Evolutionary conservation across 2,797 vertebrate genomes (phyloP).

Genomic region (Syndactyla subalaris): DNA sequence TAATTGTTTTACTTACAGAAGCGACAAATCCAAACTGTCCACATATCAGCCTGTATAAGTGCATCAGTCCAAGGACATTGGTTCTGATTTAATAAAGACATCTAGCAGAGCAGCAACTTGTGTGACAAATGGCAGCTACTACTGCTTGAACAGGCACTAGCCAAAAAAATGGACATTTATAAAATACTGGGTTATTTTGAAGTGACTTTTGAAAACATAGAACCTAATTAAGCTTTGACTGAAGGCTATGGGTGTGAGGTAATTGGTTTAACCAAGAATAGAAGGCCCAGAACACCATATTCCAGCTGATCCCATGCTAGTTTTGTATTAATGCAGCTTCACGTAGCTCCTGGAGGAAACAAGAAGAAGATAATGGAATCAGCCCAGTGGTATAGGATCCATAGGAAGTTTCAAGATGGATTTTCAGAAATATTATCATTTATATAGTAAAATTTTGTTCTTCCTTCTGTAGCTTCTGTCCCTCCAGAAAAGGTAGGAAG

Average conservation of each 20-base stretch:
- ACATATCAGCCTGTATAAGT: not conserved
- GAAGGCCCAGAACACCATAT: not conserved
- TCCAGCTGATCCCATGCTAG: not conserved
- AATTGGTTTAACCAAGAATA: conserved; percentile 1
- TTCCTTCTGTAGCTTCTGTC: not conserved
- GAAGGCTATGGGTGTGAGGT: not conserved
- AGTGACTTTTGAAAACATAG: conserved; percentile 18
- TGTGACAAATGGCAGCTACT: not conserved
- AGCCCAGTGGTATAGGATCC: not conserved
- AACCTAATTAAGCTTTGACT: conserved; percentile 10
- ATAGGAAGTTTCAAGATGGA: not conserved
- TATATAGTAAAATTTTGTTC: not conserved
- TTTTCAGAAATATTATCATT: not conserved
- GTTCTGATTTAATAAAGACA: not conserved
- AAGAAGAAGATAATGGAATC: not conserved
- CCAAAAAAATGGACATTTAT: not conserved
- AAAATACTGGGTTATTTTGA: not conserved
- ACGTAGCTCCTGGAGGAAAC: not conserved
- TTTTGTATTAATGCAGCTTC: not conserved
- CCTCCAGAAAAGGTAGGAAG: not conserved
- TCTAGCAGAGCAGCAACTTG: not conserved
- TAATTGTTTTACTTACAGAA: conserved; percentile 17
- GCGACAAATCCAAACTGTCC: not conserved
- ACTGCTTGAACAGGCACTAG: not conserved
- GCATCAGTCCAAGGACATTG: not conserved